phyloP scores from a whole-genome alignment of 2,113 vertebrate species.

The Steatornis caripensis region DNA sequence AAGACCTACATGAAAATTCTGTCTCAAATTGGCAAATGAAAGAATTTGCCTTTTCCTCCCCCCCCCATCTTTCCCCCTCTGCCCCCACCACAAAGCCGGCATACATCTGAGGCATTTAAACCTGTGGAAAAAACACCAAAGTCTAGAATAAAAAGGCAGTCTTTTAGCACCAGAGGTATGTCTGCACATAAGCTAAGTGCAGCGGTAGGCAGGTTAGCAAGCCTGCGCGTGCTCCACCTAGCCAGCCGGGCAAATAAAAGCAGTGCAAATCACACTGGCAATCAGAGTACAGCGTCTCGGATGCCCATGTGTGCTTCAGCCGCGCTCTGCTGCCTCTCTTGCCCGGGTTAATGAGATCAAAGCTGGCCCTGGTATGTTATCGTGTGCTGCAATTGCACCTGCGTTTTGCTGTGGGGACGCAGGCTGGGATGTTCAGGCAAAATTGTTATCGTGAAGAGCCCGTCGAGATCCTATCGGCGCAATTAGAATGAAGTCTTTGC shows the following conservation, averaged over 20 bases:
- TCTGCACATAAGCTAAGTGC: neutral
- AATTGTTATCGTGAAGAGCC: neutral
- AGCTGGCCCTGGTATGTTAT: neutral
- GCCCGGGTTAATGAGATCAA: rapidly evolving
- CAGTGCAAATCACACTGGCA: rapidly evolving
- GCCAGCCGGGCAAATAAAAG: neutral
- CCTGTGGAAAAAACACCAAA: neutral
- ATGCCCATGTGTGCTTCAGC: neutral
- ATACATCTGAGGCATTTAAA: neutral
- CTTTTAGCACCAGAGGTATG: neutral
- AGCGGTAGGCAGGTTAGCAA: neutral
- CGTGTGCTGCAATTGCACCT: neutral
- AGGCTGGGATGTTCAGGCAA: neutral
- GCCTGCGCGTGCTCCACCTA: neutral
- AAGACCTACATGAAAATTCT: neutral
- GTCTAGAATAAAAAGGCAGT: neutral
- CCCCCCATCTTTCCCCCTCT: rapidly evolving
- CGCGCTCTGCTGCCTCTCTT: neutral
- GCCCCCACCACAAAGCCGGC: neutral
- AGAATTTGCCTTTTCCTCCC: neutral
- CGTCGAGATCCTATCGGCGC: neutral
- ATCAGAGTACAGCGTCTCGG: rapidly evolving
- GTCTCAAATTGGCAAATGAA: neutral
- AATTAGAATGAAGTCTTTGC: neutral
- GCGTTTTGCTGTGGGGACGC: neutral